These are phyloP conservation scores for Pseudomyrmex pallidus DNA, from an alignment of 1,140 invertebrate species.

Conservation along the genomic window DNA sequence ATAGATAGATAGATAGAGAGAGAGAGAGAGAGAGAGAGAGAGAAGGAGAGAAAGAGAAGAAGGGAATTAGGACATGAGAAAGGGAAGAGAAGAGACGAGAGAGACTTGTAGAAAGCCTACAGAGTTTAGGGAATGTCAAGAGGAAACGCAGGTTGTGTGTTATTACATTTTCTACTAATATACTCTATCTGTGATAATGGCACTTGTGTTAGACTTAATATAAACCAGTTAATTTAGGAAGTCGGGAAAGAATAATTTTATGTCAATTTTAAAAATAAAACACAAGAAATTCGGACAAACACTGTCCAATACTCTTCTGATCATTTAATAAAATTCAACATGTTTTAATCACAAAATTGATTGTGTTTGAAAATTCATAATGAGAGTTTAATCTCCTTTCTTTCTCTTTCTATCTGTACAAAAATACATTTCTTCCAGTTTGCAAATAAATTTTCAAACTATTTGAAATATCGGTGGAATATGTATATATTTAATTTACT, in stretches of 20 bases:
- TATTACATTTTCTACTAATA: slow-evolving; percentile 3
- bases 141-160: slow-evolving; percentile 27
- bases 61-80: not conserved
- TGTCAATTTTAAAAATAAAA: not conserved
- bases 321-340: not conserved
- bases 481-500: no score
- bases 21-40: slow-evolving; percentile 1
- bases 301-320: not conserved
- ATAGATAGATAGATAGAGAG: not conserved
- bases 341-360: no score
- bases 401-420: not conserved
- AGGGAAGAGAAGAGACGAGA: slow-evolving; percentile 8
- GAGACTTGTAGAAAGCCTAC: not conserved
- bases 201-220: not conserved
- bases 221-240: slow-evolving; percentile 33
- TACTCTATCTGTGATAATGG: not conserved
- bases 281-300: slow-evolving; percentile 34
- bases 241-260: slow-evolving; percentile 31
- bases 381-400: slow-evolving; percentile 10
- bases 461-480: not conserved
- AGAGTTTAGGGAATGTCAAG: slow-evolving; percentile 38
- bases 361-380: no score
- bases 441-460: not conserved
- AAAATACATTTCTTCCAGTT: not conserved
- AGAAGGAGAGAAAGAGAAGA: slow-evolving; percentile 12